Evolutionary conservation across 2,113 vertebrate genomes (phyloP), one percentile per base, ranked within the genome.

Genomic region (Galemys pyrenaicus): DNA sequence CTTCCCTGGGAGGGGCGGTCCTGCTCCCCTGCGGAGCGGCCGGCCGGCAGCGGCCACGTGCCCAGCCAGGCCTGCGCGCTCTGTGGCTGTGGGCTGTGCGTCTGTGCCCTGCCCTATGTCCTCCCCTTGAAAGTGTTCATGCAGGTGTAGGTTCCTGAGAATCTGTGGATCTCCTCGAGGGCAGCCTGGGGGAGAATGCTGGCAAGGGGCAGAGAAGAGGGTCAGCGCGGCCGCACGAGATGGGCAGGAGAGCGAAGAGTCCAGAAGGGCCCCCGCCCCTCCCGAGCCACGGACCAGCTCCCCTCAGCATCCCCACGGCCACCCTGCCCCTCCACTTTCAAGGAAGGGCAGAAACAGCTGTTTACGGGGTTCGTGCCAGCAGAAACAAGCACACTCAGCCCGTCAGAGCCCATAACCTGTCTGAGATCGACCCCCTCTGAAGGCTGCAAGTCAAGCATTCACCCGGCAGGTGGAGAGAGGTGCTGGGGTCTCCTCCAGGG

Each of bases 101-200:
- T 81, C 79, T 56, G 20, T 30, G 2, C 86, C 73, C 3, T 15
- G 51, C 30, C 54, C 97, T 99, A 99, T 98, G 99, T 99, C 97
- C 99, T 98, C 46, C 99, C 99, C 98, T 99, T 99, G 77, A 99
- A 99, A 74, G 99, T 99, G 98, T 99, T 99, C 99, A 99, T 99
- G 98, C 99, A 99, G 94, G 99, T 99, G 94, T 99, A 99, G 96
- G 97, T 99, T 95, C 99, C 99, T 80, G 99, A 98, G 97, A 99
- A 99, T 98, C 97, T 99, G 98, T 99, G 98, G 98, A 99, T 99
- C 98, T 99, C 99, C 97, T 99, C 99, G 78, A 99, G 99, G 49
- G 99, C 99, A 80, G 98, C 98, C 97, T 99, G 99, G 26, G 99
- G 99, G 96, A 99, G 98, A 95, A 99, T 98, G 98, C 99, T 99